Percentiles rank a stretch among this genome's conserved stretches.
These are phyloP conservation scores for Oryzias javanicus DNA, from an alignment of 2,113 vertebrate species.

Conservation along the genomic window DNA sequence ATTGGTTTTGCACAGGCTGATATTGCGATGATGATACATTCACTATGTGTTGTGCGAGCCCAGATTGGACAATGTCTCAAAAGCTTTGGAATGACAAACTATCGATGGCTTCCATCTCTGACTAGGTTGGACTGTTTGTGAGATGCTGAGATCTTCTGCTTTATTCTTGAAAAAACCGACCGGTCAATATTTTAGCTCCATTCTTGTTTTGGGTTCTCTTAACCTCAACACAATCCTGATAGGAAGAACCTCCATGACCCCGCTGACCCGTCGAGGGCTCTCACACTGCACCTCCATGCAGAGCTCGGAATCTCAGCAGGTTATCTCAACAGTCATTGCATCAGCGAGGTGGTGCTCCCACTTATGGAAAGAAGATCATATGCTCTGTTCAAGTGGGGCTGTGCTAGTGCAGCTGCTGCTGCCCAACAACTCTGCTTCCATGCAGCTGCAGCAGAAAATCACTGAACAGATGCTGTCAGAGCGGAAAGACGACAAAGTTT, in stretches of 20 bases:
- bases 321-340: constrained; percentile 47
- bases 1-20: too few species aligned
- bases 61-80: too few species aligned
- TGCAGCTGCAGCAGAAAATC: constrained; percentile 23
- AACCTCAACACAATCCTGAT: not conserved
- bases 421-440: constrained; percentile 30
- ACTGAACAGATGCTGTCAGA: constrained; percentile 28
- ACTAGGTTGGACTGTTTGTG: too few species aligned
- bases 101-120: too few species aligned
- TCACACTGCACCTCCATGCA: constrained; percentile 16
- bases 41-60: too few species aligned
- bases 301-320: constrained; percentile 35
- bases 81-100: too few species aligned
- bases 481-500: constrained; percentile 10
- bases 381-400: constrained; percentile 34
- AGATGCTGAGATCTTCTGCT: too few species aligned
- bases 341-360: constrained; percentile 37
- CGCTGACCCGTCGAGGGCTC: constrained; percentile 29
- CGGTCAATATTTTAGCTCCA: too few species aligned
- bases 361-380: constrained; percentile 41
- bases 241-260: constrained; percentile 19
- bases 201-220: too few species aligned
- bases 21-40: too few species aligned
- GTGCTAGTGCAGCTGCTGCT: constrained; percentile 33
- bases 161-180: too few species aligned